A percentile compares a stretch with the other conserved stretches of the same genome.
Evolutionary conservation across 2,113 vertebrate genomes (phyloP).

Genomic region (Malurus elegans): DNA sequence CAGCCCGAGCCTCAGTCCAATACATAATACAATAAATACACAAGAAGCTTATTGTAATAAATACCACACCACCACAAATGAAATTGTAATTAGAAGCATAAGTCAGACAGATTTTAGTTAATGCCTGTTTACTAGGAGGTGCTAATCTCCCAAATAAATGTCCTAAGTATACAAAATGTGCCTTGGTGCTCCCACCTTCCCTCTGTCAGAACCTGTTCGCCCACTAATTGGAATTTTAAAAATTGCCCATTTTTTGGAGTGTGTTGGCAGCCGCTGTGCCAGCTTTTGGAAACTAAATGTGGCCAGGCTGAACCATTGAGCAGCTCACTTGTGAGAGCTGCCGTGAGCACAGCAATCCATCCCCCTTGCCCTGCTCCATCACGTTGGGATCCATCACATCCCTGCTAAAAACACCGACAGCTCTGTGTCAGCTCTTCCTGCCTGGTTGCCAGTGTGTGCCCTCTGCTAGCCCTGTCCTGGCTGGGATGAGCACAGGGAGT

Average conservation of each 20-base stretch:
- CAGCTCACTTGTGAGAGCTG: not conserved
- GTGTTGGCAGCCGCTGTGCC: not conserved
- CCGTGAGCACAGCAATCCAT: not conserved
- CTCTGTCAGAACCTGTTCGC: not conserved
- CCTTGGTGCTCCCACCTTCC: not conserved
- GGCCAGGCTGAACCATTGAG: not conserved
- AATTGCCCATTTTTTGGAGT: not conserved
- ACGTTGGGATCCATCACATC: rapidly evolving
- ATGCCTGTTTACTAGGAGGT: conserved; percentile 50
- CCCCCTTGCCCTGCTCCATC: not conserved
- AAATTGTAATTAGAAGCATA: conserved; percentile 56
- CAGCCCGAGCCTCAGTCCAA: not conserved
- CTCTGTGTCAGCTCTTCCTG: not conserved
- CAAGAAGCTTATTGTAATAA: conserved; percentile 22
- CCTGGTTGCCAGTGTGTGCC: rapidly evolving
- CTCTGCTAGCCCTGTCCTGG: not conserved
- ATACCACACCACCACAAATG: conserved; percentile 10
- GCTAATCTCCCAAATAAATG: conserved; percentile 38
- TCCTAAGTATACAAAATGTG: not conserved
- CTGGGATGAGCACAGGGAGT: not conserved
- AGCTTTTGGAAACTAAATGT: not conserved
- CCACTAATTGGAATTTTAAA: not conserved
- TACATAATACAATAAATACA: conserved; percentile 18
- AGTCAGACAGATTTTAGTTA: conserved; percentile 58
- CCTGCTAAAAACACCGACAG: not conserved